Percentiles rank a stretch among this genome's conserved stretches.
Evolutionary conservation across 2,888 invertebrate species (phyloP).

Genomic region (Spatulosminthurus flaviceps): DNA sequence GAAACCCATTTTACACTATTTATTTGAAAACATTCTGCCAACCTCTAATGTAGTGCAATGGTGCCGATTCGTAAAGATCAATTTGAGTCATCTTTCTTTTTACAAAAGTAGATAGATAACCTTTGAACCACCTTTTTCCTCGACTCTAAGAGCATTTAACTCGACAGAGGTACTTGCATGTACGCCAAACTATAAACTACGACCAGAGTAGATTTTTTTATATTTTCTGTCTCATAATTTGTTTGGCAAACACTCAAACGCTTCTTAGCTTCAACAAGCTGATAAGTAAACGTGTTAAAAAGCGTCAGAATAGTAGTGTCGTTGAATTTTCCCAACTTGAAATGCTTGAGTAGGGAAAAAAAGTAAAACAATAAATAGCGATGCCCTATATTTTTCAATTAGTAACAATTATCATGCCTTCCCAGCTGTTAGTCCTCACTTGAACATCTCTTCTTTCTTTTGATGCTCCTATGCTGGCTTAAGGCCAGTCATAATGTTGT

Average conservation of each 20-base stretch:
- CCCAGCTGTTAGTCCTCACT: neutral
- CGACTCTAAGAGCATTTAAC: too few species aligned
- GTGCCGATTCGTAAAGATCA: conserved; percentile 1
- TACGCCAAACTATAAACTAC: too few species aligned
- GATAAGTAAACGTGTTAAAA: neutral
- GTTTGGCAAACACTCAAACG: conserved; percentile 9
- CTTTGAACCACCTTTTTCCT: too few species aligned
- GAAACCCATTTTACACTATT: neutral
- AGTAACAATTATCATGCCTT: conserved; percentile 10
- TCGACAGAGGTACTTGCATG: too few species aligned
- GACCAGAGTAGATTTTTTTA: too few species aligned
- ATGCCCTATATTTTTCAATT: conserved; percentile 14
- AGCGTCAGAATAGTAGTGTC: conserved; percentile 4
- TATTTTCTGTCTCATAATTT: conserved; percentile 4
- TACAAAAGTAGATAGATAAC: too few species aligned
- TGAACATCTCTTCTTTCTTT: neutral
- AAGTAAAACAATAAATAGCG: conserved; percentile 6
- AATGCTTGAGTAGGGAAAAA: neutral
- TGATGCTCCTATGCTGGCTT: neutral
- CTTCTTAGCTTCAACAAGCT: neutral
- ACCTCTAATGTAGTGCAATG: neutral
- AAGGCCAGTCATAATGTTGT: neutral
- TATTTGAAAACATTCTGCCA: neutral
- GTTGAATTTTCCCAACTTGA: neutral
- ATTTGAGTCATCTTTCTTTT: neutral